Percentiles rank a stretch among this genome's conserved stretches.
Evolutionary conservation across 1,140 invertebrate genomes (phyloP).

Genomic region (Drosophila dunni): DNA sequence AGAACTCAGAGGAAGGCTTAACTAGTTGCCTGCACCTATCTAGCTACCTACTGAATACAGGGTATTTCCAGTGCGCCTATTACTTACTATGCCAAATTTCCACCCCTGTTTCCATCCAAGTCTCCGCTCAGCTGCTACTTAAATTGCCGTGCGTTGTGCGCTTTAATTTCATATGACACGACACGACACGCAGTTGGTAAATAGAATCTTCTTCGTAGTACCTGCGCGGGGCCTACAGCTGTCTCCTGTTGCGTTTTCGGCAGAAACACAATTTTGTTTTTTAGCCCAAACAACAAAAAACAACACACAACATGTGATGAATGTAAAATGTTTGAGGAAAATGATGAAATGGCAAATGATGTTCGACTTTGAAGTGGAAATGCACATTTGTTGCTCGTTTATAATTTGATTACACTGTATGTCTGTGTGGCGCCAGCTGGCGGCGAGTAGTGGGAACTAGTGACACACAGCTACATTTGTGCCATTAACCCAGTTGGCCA

Average conservation of each 20-base stretch:
- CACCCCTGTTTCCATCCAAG: neutral
- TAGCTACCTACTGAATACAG: neutral
- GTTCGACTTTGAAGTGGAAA: constrained; percentile 9
- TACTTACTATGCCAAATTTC: neutral
- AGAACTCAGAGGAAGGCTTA: too few species aligned
- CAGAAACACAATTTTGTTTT: constrained; percentile 72
- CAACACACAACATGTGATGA: constrained; percentile 61
- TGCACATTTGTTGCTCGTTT: constrained; percentile 16
- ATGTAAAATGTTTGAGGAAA: constrained; percentile 46
- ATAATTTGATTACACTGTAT: constrained; percentile 45
- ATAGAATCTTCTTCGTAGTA: constrained; percentile 11
- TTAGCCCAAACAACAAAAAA: constrained; percentile 31
- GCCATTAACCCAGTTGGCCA: constrained; percentile 73
- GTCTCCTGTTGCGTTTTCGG: constrained; percentile 60
- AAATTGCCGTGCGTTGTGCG: constrained; percentile 32
- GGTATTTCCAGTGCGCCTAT: neutral
- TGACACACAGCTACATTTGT: too few species aligned
- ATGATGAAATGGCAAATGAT: constrained; percentile 17
- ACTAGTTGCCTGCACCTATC: too few species aligned
- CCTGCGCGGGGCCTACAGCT: constrained; percentile 36
- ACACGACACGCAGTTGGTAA: constrained; percentile 35
- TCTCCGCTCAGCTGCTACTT: constrained; percentile 31
- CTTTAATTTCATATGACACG: constrained; percentile 46
- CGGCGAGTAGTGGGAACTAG: constrained; percentile 23
- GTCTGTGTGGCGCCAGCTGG: constrained; percentile 54